These are phyloP conservation scores for Clarias gariepinus DNA, from an alignment of 2,113 vertebrate species.

Conservation along the genomic window DNA sequence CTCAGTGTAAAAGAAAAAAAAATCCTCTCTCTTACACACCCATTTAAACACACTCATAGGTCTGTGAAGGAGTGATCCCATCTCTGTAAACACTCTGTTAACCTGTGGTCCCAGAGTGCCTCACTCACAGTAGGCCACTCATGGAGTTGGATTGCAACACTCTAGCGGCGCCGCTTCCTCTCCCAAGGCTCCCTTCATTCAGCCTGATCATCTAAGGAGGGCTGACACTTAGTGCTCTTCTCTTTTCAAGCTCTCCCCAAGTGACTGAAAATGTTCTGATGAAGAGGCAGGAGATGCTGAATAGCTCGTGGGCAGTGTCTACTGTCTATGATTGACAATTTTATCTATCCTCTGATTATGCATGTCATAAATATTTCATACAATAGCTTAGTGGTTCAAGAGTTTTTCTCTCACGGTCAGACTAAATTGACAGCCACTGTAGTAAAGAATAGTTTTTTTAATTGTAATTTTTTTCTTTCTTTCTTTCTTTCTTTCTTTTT, in stretches of 20 bases:
- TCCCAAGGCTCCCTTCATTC: constrained; percentile 17
- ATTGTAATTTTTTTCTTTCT: constrained; percentile 2
- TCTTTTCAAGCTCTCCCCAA: constrained; percentile 24
- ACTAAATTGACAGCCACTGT: not conserved
- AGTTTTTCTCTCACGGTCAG: not conserved
- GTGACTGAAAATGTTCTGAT: not conserved
- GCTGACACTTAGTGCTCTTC: constrained; percentile 27
- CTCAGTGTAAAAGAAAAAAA: constrained; percentile 37
- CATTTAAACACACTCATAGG: constrained; percentile 34
- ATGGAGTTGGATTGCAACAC: constrained; percentile 18
- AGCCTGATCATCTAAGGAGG: constrained; percentile 32
- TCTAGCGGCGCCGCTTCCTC: constrained; percentile 16
- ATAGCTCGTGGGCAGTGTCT: constrained; percentile 1
- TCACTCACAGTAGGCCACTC: constrained; percentile 31
- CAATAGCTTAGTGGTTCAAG: constrained; percentile 17
- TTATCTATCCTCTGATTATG: constrained; percentile 21
- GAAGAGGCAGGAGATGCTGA: not conserved
- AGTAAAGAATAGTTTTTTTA: not conserved
- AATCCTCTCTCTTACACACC: not conserved
- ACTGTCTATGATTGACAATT: constrained; percentile 21
- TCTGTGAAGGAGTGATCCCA: constrained; percentile 44
- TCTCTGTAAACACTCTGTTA: constrained; percentile 52
- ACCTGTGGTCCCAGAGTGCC: constrained; percentile 43
- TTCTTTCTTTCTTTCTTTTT: not conserved
- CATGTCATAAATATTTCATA: constrained; percentile 25